Percentiles rank a stretch among this genome's conserved stretches.
These are phyloP conservation scores for Callaeas wilsoni DNA, from an alignment of 2,113 vertebrate genomes.

Conservation along the genomic window DNA sequence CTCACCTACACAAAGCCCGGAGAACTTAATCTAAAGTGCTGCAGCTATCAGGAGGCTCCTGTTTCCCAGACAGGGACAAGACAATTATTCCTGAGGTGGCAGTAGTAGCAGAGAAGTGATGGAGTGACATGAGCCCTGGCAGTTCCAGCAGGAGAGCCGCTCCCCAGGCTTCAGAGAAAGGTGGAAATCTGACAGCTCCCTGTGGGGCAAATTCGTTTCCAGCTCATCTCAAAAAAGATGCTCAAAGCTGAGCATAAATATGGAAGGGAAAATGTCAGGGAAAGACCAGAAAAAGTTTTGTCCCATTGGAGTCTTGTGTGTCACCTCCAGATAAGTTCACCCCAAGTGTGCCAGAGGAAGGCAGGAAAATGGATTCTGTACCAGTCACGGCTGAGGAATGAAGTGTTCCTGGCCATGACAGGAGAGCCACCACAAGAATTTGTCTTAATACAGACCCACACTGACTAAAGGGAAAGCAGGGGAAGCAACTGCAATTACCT, in stretches of 20 bases:
- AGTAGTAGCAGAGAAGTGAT: background rate
- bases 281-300: background rate
- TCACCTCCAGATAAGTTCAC: background rate
- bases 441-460: background rate
- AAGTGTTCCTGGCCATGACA: background rate
- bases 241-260: background rate
- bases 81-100: background rate
- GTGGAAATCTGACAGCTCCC: background rate
- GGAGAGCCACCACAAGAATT: background rate
- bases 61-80: background rate
- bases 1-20: background rate
- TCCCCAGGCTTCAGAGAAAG: background rate
- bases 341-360: background rate
- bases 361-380: background rate
- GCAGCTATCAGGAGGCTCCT: background rate
- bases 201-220: background rate
- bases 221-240: background rate
- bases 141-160: background rate
- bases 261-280: background rate
- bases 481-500: background rate
- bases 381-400: background rate
- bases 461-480: background rate
- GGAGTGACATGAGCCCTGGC: background rate
- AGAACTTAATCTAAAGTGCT: background rate
- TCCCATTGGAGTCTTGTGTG: background rate